Evolutionary conservation across 2,113 vertebrate genomes (phyloP), one percentile per base, ranked within the genome.

Genomic region (Synodontis membranacea): DNA sequence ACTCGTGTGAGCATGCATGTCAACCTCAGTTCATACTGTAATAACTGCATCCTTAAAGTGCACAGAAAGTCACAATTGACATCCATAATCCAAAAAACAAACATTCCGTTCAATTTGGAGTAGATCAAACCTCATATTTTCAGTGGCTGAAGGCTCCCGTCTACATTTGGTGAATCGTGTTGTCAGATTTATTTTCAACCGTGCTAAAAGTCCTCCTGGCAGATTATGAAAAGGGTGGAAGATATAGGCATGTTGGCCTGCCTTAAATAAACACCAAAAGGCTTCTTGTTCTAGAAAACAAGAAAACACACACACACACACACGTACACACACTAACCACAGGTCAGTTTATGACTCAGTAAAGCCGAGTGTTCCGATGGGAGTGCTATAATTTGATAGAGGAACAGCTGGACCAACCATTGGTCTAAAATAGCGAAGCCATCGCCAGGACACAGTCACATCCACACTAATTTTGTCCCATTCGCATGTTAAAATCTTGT

Each of bases 301-400:
- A 50, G 37, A 2, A 8, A 74, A 39, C 42, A 64, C 37, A 50
- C 39, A 64, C 23, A 39, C 78, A 42, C 11, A 46, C 19, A 37
- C 64, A 34, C 64, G 3, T 2, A 70, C 66, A 37, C 48, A 58
- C 34, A 50, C 21, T 1, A 39, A 85, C 31, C 34, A 42, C 37
- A 50, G 68, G 78, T 89, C 64, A 86, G 74, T 86, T 84, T 81
- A 80, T 86, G 85, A 74, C 28, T 86, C 37, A 83, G 66, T 39
- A 31, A 78, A 84, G 37, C 31, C 50, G 54, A 44, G 46, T 76
- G 34, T 82, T 84, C 79, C 46, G 42, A 23, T 85, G 25, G 62
- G 39, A 76, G 37, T 81, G 21, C 68, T 89, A 68, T 82, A 85
- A 82, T 87, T 87, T 87, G n/a, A 84, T 64, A 50, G 52, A 83